Conservation (phyloP, 2,888 invertebrate species). For the Xiphydria camelus region DNA sequence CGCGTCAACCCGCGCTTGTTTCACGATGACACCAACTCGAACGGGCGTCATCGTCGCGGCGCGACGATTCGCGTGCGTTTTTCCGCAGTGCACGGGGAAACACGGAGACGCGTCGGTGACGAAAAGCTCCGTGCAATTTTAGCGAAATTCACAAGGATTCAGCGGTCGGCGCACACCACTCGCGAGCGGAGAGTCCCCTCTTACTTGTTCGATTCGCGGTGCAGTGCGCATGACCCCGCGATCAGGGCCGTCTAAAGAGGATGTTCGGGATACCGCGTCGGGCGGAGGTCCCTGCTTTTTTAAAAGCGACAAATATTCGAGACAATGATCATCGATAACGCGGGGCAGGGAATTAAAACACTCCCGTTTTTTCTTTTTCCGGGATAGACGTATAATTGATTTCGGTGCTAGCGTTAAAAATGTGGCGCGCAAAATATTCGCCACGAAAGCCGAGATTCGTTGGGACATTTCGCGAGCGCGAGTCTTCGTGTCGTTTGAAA, state of each 20-base stretch:
- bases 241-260: conserved; percentile 24
- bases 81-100: neutral
- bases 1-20: conserved; percentile 31
- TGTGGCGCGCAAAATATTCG: too few relatives aligned
- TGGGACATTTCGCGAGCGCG: too few relatives aligned
- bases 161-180: conserved; percentile 44
- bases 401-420: too few relatives aligned
- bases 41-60: conserved; percentile 4
- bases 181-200: conserved; percentile 37
- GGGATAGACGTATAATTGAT: too few relatives aligned
- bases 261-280: too few relatives aligned
- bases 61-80: neutral
- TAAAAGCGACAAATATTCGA: too few relatives aligned
- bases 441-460: too few relatives aligned
- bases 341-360: too few relatives aligned
- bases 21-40: conserved; percentile 28
- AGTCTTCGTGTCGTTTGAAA: too few relatives aligned
- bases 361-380: too few relatives aligned
- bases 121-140: conserved; percentile 14
- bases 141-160: conserved; percentile 31
- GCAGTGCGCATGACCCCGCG: conserved; percentile 37
- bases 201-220: conserved; percentile 46
- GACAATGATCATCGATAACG: too few relatives aligned
- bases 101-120: neutral
- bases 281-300: too few relatives aligned